These are phyloP conservation scores for Choristoneura fumiferana DNA, from an alignment of 1,140 invertebrate genomes.

Conservation along the genomic window DNA sequence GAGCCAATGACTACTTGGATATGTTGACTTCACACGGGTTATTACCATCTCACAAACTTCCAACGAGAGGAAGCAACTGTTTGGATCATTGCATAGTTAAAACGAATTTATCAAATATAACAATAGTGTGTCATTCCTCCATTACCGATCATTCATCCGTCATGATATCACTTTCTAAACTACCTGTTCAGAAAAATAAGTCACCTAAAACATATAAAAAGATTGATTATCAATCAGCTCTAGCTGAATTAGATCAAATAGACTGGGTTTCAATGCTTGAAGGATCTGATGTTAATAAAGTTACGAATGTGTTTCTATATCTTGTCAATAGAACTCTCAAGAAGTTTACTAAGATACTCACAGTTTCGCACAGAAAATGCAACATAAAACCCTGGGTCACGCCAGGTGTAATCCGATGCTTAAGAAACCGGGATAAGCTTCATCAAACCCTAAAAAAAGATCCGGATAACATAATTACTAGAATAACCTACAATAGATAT, in stretches of 20 bases:
- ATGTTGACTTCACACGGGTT: too few relatives aligned
- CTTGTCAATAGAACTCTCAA: not conserved
- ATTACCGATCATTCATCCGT: too few relatives aligned
- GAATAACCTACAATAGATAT: constrained; percentile 18
- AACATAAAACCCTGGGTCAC: constrained; percentile 32
- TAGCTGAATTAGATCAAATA: not conserved
- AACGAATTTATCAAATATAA: too few relatives aligned
- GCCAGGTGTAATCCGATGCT: constrained; percentile 29
- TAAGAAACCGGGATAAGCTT: constrained; percentile 27
- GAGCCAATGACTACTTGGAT: too few relatives aligned
- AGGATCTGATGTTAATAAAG: not conserved
- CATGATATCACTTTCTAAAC: too few relatives aligned
- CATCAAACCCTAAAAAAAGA: constrained; percentile 21
- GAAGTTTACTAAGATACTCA: not conserved
- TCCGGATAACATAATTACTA: not conserved
- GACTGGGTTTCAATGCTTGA: not conserved
- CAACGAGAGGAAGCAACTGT: too few relatives aligned
- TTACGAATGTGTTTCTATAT: not conserved
- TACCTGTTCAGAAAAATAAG: too few relatives aligned
- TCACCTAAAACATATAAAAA: too few relatives aligned
- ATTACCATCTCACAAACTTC: too few relatives aligned
- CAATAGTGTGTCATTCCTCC: too few relatives aligned
- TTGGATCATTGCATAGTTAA: too few relatives aligned
- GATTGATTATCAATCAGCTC: too few relatives aligned
- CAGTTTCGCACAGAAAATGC: constrained; percentile 7